Base-by-base conservation (phyloP, 2,113 vertebrate species). In the Phasianus colchicus region DNA sequence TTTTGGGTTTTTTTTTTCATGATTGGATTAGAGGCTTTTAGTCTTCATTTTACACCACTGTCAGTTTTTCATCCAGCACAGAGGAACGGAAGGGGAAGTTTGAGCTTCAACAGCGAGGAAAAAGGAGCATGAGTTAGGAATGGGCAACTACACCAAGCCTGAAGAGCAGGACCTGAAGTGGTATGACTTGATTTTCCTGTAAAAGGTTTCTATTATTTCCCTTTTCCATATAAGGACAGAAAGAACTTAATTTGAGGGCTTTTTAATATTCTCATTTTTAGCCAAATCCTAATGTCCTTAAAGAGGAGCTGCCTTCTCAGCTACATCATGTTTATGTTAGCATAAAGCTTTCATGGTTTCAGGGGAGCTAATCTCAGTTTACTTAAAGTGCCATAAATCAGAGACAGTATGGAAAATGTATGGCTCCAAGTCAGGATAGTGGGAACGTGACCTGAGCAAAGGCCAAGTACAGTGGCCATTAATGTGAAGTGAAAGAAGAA, bases 351-450 rank as follows among this genome's bases (percentile, higher is more conserved):
- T 34, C 60, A 43, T 83, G 34, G 76, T 91, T 91, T 91, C 89
- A 89, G 72, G 60, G 38, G 78, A 90, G 50, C 47, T 90, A 88
- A 94, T 92, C 83, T 83, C 65, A 54, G 86, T 92, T 93, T 95
- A 92, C 73, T 90, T 88, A 67, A 80, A 80, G 15, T 57, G 13
- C 20, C 83, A 47, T 81, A 87, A 96, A 87, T 93, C 93, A 91
- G 89, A 88, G 18, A 16, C 18, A 96, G 50, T 86, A 67, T 52
- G 64, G 86, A 64, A 86, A 90, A 60, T 83, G 48, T 72, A 45
- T 36, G 73, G 34, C 84, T 92, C 60, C 66, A 87, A 87, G 58
- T 55, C 55, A 89, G 64, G 55, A 88, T 94, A 93, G 88, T 91
- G 72, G 66, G 64, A 93, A 91, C 0, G 3, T 83, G 82, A 93